Base-by-base conservation (phyloP, 2,888 invertebrate genomes). In the Athetis lepigone region DNA sequence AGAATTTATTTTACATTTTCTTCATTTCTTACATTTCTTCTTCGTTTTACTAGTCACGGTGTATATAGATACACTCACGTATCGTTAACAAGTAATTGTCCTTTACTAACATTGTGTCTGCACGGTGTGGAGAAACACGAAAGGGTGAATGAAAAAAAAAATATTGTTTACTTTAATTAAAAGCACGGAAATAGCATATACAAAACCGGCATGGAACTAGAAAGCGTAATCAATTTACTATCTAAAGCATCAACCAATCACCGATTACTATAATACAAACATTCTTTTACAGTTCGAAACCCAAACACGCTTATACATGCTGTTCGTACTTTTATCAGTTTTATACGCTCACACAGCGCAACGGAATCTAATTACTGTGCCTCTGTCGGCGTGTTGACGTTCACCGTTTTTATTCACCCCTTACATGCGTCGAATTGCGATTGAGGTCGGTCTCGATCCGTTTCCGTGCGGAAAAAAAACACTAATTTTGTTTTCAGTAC, bases 331-430 rank as follows among this genome's bases (percentile, higher is more conserved):
- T 79, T 81, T 81, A 70, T 75, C 68, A 73, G 66, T 68, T 75
- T 69, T 59, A 77, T 64, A 50, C 70, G 77, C 47, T 65, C 45
- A 60, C 51, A 65, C 65, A 69, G 62, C 54, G 55, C 46, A 58
- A 21, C 59, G 76, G 68, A 85, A 85, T 85, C 83, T 85, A 85
- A 85, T 85, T 85, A 84, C 78, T 70, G 50, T 27, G 67, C 73
- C 73, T 64, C 71, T 71, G 74, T 71, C 78, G 65, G 60, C 43
- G 27, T 70, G 77, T 79, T 79, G 82, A 77, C 80, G 68, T 76
- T 65, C 58, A 58, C 62, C 66, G 61, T 65, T 84, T 83, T 84
- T 81, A 74, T 78, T 70, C 73, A 70, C 46, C 60, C 78, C 62
- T 71, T 64, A 74, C 75, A 72, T 56, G 69, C 75, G 73, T 80